Percentiles rank a stretch among this genome's conserved stretches.
These are phyloP conservation scores for Pimephales promelas DNA, from an alignment of 2,113 vertebrate genomes.

Conservation along the genomic window DNA sequence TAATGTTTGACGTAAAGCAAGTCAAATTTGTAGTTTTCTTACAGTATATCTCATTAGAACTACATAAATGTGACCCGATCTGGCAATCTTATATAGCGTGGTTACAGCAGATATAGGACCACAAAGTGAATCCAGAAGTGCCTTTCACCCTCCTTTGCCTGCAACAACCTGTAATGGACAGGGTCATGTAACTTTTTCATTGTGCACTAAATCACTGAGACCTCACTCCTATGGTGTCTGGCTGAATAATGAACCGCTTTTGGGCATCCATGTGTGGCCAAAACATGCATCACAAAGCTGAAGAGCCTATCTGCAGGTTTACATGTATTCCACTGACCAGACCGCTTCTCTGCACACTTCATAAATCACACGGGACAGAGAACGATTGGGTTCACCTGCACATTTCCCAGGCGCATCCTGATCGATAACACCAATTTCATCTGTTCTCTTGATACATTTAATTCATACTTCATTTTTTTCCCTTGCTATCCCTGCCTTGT, in stretches of 20 bases:
- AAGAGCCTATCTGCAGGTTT: neutral
- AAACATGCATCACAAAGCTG: neutral
- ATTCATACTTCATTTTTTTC: slow-evolving; percentile 6
- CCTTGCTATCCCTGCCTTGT: neutral
- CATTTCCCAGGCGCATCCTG: slow-evolving; percentile 4
- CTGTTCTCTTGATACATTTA: slow-evolving; percentile 16
- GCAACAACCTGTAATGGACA: neutral
- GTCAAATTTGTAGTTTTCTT: too few relatives aligned
- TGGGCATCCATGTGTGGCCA: neutral
- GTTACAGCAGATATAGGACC: too few relatives aligned
- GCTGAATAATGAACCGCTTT: neutral
- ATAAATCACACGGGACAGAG: slow-evolving; percentile 1
- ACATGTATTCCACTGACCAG: neutral
- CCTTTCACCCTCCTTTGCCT: too few relatives aligned
- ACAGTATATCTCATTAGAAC: too few relatives aligned
- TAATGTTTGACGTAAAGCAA: too few relatives aligned
- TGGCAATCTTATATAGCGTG: too few relatives aligned
- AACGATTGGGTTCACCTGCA: slow-evolving; percentile 37
- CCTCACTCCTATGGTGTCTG: neutral
- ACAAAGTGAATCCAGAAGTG: too few relatives aligned
- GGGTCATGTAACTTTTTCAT: neutral
- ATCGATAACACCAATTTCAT: slow-evolving; percentile 26
- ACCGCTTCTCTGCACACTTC: neutral
- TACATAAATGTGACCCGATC: too few relatives aligned
- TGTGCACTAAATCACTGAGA: neutral